Conservation (phyloP, 2,888 invertebrate species). For the Drosophila austrosaltans region DNA sequence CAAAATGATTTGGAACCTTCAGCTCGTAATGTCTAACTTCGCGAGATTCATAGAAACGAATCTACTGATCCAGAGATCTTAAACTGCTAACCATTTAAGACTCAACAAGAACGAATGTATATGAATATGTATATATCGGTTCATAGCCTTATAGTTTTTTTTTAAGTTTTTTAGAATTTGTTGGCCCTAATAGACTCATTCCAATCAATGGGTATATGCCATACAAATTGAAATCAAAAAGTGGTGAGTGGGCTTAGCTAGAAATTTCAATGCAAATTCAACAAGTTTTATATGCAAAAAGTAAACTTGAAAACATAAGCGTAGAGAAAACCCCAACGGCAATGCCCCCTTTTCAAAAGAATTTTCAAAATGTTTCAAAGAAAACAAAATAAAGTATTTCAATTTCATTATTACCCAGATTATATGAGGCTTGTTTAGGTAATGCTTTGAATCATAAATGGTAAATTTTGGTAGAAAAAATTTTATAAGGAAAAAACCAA, state of each 20-base stretch:
- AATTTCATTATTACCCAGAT: background rate
- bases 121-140: too few species aligned
- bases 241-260: background rate
- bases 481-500: too few species aligned
- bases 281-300: background rate
- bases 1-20: too few species aligned
- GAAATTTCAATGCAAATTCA: background rate
- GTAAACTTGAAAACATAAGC: background rate
- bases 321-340: background rate
- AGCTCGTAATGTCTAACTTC: too few species aligned
- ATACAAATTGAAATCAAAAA: conserved; percentile 9
- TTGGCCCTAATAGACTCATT: background rate
- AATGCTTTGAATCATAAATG: background rate
- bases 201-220: background rate
- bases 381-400: background rate
- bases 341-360: background rate
- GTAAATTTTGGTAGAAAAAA: background rate
- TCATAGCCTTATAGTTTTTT: too few species aligned
- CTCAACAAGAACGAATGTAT: too few species aligned
- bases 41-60: too few species aligned
- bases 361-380: background rate
- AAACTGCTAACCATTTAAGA: too few species aligned
- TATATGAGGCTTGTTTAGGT: background rate
- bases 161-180: background rate
- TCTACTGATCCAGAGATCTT: too few species aligned